Conservation (phyloP, 35 echinoderm and acorn worm genomes). For the Holothuria glaberrima region DNA sequence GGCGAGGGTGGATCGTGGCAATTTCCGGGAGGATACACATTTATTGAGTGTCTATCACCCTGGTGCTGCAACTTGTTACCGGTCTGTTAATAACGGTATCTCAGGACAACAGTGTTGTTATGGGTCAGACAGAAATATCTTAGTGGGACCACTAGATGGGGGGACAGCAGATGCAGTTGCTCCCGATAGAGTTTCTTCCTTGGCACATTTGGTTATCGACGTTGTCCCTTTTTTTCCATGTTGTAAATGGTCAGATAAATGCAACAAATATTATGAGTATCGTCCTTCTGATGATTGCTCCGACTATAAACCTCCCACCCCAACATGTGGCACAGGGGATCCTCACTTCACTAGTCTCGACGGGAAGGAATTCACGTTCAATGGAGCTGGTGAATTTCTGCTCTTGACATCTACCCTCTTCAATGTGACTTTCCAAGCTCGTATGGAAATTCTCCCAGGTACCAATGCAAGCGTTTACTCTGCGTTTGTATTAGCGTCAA, state of each 20-base stretch:
- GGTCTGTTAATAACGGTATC: neutral
- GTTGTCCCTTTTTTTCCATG: constrained; percentile 32
- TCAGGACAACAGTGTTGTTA: constrained; percentile 59
- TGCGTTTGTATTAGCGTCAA: constrained; percentile 66
- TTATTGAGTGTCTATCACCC: neutral
- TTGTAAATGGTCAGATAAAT: constrained; percentile 11
- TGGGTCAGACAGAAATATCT: constrained; percentile 17
- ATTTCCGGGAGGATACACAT: neutral
- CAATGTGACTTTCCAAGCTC: constrained; percentile 66
- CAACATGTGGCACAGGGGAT: constrained; percentile 71
- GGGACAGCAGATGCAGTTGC: constrained; percentile 49
- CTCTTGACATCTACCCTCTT: constrained; percentile 36
- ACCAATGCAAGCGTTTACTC: constrained; percentile 62
- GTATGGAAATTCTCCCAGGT: constrained; percentile 60
- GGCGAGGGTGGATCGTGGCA: neutral
- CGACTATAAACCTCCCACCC: constrained; percentile 57
- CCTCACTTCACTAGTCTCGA: constrained; percentile 77
- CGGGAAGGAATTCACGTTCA: constrained; percentile 69
- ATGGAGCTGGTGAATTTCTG: constrained; percentile 76
- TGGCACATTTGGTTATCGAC: constrained; percentile 14
- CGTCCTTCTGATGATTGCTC: constrained; percentile 68
- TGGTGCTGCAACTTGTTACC: neutral
- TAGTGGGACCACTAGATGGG: constrained; percentile 44
- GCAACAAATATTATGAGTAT: constrained; percentile 63
- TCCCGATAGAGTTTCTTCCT: neutral